These are phyloP conservation scores for Onychomys arenicola DNA, from an alignment of 2,797 vertebrate genomes.

Conservation along the genomic window DNA sequence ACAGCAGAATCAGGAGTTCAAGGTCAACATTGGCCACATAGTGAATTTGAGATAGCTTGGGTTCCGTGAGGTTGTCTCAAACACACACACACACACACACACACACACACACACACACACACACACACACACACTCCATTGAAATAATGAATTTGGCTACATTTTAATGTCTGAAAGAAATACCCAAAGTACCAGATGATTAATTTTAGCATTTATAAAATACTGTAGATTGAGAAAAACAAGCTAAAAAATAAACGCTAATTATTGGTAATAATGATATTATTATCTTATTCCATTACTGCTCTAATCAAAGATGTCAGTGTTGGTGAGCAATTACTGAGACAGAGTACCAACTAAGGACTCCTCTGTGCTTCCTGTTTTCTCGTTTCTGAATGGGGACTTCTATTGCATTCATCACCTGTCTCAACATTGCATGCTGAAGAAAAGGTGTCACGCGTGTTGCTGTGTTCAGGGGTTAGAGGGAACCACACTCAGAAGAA, in stretches of 20 bases:
- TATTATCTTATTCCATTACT: slow-evolving; percentile 11
- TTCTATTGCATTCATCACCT: neutral
- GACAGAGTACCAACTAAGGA: neutral
- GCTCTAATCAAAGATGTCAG: neutral
- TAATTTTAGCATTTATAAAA: neutral
- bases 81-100: neutral
- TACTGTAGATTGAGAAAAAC: neutral
- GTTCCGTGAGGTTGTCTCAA: neutral
- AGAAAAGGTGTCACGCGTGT: neutral
- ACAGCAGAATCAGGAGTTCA: neutral
- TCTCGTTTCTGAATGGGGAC: neutral
- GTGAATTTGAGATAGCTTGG: neutral
- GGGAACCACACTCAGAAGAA: neutral
- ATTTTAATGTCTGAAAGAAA: slow-evolving; percentile 27
- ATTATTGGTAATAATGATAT: slow-evolving; percentile 33
- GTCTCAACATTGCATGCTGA: neutral
- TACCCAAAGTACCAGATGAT: neutral
- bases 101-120: neutral
- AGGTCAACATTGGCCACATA: neutral
- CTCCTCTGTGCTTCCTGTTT: neutral
- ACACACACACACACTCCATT: neutral
- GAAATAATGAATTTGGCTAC: neutral
- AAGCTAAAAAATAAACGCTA: neutral
- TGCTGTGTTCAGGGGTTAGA: neutral
- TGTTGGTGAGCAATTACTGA: neutral